These are phyloP conservation scores for Xylocopa sonorina DNA, from an alignment of 1,140 invertebrate genomes.

Conservation along the genomic window DNA sequence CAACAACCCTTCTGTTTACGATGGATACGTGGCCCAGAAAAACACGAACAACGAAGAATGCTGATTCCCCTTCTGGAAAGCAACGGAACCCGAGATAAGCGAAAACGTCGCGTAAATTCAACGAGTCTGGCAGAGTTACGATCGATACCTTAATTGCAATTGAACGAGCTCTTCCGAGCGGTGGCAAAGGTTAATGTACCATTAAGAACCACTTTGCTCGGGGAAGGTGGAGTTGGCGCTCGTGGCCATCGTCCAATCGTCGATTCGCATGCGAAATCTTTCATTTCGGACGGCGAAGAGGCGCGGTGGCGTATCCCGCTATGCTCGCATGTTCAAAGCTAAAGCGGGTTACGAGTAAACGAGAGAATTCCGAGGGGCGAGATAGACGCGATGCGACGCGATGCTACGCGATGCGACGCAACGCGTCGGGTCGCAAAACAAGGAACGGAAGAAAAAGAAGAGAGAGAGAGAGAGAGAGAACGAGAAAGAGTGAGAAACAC, in stretches of 20 bases:
- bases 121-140: slow-evolving; percentile 42
- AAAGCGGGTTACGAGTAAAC: no score
- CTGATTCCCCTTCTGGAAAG: background rate
- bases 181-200: slow-evolving; percentile 58
- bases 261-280: no score
- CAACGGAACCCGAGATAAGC: background rate
- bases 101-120: background rate
- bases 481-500: slow-evolving; percentile 46
- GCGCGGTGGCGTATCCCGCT: no score
- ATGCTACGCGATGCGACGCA: slow-evolving; percentile 14
- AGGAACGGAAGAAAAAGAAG: slow-evolving; percentile 39
- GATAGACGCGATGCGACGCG: slow-evolving; percentile 12
- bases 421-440: slow-evolving; percentile 32
- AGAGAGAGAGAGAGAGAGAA: slow-evolving; percentile 15
- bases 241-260: slow-evolving; percentile 13
- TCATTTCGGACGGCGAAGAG: no score
- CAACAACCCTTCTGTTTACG: no score
- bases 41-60: no score
- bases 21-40: no score
- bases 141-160: slow-evolving; percentile 65
- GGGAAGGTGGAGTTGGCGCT: slow-evolving; percentile 25
- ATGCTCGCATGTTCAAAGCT: no score
- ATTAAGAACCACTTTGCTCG: slow-evolving; percentile 47
- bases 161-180: slow-evolving; percentile 45
- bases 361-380: slow-evolving; percentile 7